Evolutionary conservation across 2,113 vertebrate genomes (phyloP), one percentile per base, ranked within the genome.

Genomic region (Marcusenius ussheri): DNA sequence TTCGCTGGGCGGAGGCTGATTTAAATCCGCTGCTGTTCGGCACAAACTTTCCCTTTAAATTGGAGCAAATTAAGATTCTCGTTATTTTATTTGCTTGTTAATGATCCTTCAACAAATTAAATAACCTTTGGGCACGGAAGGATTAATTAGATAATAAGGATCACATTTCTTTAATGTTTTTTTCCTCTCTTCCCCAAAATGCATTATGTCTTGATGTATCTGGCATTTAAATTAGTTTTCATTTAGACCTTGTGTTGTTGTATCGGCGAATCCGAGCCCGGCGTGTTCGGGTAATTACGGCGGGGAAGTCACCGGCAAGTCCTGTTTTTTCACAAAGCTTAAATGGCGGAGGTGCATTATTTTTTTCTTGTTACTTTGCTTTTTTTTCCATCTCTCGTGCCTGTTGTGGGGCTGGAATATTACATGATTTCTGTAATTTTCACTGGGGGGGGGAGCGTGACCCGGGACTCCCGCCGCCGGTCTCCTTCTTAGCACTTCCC

Each of bases 21-120:
- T 93, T 93, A 93, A 92, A 92, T 94, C 93, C 92, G 91, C 91
- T 92, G 88, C 92, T 94, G 93, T 95, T 96, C 95, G 95, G 95
- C 92, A 91, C 92, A 89, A 90, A 90, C 93, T 92, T 93, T 91
- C 94, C 91, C 92, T 83, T 88, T 51, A 90, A 95, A 95, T 94
- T 95, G 92, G 92, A 94, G 92, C 93, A 95, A 95, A 96, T 95
- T 95, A 96, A 95, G 94, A 94, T 93, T 93, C 94, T 94, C 93
- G 94, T 95, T 96, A 94, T 95, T 96, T 95, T 95, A 93, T 95
- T 94, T 95, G 94, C 93, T 93, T 95, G 94, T 95, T 95, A 95
- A 95, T 96, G 93, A 94, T 94, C 94, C 95, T 95, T 95, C 93
- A 94, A 93, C 94, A 96, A 95, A 96, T 95, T 94, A 95, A 96